Conservation (phyloP, 2,797 vertebrate species). For the Enteromius argenteus region DNA sequence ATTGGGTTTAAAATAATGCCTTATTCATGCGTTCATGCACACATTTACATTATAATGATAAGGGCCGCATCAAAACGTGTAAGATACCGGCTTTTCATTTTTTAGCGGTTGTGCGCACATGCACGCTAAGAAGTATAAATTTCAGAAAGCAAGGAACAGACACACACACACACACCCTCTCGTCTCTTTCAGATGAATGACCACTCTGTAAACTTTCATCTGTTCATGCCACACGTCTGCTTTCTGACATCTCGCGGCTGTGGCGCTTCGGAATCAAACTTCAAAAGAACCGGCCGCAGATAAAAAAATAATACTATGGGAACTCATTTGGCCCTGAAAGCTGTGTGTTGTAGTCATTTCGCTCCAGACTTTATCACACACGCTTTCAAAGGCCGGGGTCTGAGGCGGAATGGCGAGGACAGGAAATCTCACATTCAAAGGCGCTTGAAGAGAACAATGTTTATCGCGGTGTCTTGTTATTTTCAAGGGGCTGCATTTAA, state of each 20-base stretch:
- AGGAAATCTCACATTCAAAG: slow-evolving; percentile 51
- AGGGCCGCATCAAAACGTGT: slow-evolving; percentile 56
- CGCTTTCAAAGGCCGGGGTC: slow-evolving; percentile 56
- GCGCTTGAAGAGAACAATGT: slow-evolving; percentile 57
- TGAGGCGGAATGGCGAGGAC: slow-evolving; percentile 50
- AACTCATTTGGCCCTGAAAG: slow-evolving; percentile 65
- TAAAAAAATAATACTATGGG: slow-evolving; percentile 61
- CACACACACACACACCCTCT: background rate
- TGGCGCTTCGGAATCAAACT: slow-evolving; percentile 73
- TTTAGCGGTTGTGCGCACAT: slow-evolving; percentile 71
- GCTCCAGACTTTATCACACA: slow-evolving; percentile 60
- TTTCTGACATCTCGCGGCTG: slow-evolving; percentile 76
- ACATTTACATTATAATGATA: slow-evolving; percentile 60
- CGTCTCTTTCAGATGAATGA: slow-evolving; percentile 71
- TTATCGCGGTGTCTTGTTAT: slow-evolving; percentile 57
- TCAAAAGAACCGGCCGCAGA: slow-evolving; percentile 71
- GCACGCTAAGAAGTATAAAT: slow-evolving; percentile 60
- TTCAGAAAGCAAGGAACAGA: slow-evolving; percentile 58
- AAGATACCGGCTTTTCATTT: slow-evolving; percentile 79
- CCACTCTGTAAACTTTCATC: slow-evolving; percentile 77
- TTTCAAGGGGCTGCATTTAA: slow-evolving; percentile 54
- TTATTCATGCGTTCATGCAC: slow-evolving; percentile 65
- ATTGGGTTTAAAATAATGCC: slow-evolving; percentile 81
- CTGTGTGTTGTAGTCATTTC: slow-evolving; percentile 65
- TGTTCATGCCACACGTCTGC: slow-evolving; percentile 74